Conservation (phyloP, 2,888 invertebrate genomes). For the Drosophila diplacantha region DNA sequence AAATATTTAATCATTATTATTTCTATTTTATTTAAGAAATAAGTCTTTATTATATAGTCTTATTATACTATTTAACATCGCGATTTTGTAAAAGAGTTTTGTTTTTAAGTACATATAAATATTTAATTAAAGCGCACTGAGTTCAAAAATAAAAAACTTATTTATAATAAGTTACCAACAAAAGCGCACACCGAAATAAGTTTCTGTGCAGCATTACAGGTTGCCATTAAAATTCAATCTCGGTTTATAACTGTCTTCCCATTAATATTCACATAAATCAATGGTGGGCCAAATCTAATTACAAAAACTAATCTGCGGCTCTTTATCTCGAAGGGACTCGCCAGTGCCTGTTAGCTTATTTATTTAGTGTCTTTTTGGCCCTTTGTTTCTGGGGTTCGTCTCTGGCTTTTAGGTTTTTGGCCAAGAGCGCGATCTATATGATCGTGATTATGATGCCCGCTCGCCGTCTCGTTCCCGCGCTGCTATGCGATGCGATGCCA, state of each 20-base stretch:
- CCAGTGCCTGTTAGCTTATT: constrained; percentile 16
- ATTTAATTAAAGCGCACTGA: neutral
- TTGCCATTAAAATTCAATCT: constrained; percentile 53
- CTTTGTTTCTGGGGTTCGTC: constrained; percentile 4
- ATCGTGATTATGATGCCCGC: constrained; percentile 45
- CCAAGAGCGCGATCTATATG: constrained; percentile 36
- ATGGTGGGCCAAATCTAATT: constrained; percentile 59
- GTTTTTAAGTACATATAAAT: neutral
- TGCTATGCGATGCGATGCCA: constrained; percentile 47
- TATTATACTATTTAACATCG: neutral
- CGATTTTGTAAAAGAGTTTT: neutral
- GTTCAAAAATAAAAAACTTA: neutral
- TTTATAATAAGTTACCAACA: neutral
- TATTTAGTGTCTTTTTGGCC: constrained; percentile 9
- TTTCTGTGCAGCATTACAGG: constrained; percentile 29
- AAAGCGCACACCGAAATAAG: neutral
- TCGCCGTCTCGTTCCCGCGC: constrained; percentile 25
- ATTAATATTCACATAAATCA: constrained; percentile 65
- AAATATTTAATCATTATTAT: neutral
- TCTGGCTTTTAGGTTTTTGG: constrained; percentile 17
- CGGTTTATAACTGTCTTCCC: constrained; percentile 45
- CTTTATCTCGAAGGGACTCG: constrained; percentile 42
- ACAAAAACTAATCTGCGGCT: constrained; percentile 52
- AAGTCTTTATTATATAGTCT: neutral
- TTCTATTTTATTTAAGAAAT: neutral